Evolutionary conservation across 2,113 vertebrate species (phyloP), one percentile per base, ranked within the genome.

Genomic region (Monopterus albus): DNA sequence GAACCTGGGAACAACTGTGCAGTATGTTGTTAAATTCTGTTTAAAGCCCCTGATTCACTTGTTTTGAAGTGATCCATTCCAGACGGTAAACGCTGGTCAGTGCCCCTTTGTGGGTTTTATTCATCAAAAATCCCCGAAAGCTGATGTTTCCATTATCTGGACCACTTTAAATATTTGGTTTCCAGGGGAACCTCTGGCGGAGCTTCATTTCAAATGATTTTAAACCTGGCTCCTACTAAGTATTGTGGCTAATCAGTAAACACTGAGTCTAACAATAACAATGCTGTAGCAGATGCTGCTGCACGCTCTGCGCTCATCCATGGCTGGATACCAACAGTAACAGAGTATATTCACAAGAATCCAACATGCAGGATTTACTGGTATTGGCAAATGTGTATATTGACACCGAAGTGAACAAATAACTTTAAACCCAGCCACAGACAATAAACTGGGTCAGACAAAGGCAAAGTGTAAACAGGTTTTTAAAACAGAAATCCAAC

Each of bases 151-250:
- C 5, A 20, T 45, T 63, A 43, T 40, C 26, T 23, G 28, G 20
- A 7, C 25, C n/a, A 17, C 15, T 67, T 79, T 67, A 58, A 78
- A 75, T 78, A 75, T 83, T 76, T 79, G 21, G 74, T 84, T 85
- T 72, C 67, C 60, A 68, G 36, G 71, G 60, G 52, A 78, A 84
- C 65, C 18, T 21, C 7, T 13, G 18, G 28, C 26, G 14, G 11
- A 31, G 21, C 45, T 55, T 47, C 18, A 17, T 25, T 40, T 7
- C 13, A 55, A 35, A 53, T 60, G 13, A 49, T 35, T 65, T 18
- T 14, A 28, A 29, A 56, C 12, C 17, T 10, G 9, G 35, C 11
- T 49, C n/a, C n/a, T n/a, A n/a, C n/a, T n/a, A n/a, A n/a, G n/a
- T n/a, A n/a, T n/a, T n/a, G n/a, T n/a, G n/a, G n/a, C n/a, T n/a